Percentiles rank a stretch among this genome's conserved stretches.
These are phyloP conservation scores for Odocoileus hemionus DNA, from an alignment of 2,113 vertebrate species.

Conservation along the genomic window DNA sequence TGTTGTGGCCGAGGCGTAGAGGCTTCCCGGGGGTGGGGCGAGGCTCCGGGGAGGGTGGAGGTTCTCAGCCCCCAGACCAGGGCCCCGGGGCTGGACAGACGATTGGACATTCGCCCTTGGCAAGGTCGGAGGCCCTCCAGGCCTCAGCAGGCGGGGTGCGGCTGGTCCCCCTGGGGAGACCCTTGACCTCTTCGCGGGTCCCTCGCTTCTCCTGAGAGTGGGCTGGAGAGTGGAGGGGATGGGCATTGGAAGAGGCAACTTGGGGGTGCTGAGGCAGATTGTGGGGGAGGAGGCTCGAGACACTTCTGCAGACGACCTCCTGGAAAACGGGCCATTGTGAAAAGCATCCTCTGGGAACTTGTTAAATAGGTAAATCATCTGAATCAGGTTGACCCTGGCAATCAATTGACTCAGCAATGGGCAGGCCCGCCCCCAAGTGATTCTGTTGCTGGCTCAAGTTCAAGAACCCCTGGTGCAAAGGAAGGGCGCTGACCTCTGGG, in stretches of 20 bases:
- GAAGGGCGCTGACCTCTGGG: background rate
- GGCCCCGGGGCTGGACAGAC: background rate
- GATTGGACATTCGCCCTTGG: background rate
- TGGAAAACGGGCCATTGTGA: conserved; percentile 36
- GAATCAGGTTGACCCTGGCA: background rate
- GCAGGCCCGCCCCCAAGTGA: background rate
- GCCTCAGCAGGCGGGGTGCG: background rate
- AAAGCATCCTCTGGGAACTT: background rate
- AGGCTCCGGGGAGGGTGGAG: background rate
- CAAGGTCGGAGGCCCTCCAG: background rate
- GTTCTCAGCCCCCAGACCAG: background rate
- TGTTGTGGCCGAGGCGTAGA: background rate
- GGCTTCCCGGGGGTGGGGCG: background rate
- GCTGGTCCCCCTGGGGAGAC: background rate
- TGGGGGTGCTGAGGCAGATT: conserved; percentile 60
- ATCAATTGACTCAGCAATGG: background rate
- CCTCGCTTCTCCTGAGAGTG: background rate
- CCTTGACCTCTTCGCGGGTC: too few species aligned
- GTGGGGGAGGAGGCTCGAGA: background rate
- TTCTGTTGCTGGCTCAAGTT: background rate
- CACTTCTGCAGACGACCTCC: background rate
- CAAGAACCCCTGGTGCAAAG: background rate
- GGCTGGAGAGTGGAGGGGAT: background rate
- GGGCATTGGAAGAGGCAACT: background rate
- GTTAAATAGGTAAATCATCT: background rate